phyloP scores from a whole-genome alignment of 2,797 vertebrate genomes.

The Gadopsis marmoratus region DNA sequence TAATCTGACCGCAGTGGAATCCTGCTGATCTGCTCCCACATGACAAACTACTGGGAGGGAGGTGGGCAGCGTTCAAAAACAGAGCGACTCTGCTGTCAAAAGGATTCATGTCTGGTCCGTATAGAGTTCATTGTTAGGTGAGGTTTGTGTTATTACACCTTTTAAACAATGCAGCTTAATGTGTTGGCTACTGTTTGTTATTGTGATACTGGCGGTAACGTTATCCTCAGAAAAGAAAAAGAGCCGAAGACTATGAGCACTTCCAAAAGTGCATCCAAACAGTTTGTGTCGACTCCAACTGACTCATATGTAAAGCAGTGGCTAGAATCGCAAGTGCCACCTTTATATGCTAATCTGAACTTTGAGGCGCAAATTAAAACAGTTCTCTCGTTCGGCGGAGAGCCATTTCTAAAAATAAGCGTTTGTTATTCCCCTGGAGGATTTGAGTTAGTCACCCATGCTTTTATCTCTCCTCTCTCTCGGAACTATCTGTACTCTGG shows the following conservation, averaged over 20 bases:
- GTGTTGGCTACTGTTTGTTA: background rate
- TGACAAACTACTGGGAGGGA: background rate
- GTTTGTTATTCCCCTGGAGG: constrained; percentile 17
- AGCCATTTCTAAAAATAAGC: constrained; percentile 45
- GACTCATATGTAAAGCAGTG: background rate
- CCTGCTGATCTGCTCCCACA: background rate
- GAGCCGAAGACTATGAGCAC: background rate
- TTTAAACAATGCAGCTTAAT: background rate
- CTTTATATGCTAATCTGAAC: constrained; percentile 20
- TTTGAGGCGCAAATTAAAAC: constrained; percentile 11
- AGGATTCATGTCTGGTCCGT: background rate
- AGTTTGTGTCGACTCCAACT: background rate
- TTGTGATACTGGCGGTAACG: background rate
- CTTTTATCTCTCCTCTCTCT: constrained; percentile 32
- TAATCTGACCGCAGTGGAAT: constrained; percentile 27
- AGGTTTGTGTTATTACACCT: background rate
- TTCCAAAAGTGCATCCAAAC: background rate
- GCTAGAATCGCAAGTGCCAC: constrained; percentile 1
- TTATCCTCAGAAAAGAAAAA: too few relatives aligned
- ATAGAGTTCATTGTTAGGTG: background rate
- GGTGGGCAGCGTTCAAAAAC: background rate
- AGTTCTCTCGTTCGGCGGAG: background rate
- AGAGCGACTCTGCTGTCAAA: background rate
- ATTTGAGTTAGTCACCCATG: constrained; percentile 24
- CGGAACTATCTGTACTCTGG: constrained; percentile 11